These are phyloP conservation scores for Drosophila subobscura DNA, from an alignment of 1,140 invertebrate genomes.

Conservation along the genomic window DNA sequence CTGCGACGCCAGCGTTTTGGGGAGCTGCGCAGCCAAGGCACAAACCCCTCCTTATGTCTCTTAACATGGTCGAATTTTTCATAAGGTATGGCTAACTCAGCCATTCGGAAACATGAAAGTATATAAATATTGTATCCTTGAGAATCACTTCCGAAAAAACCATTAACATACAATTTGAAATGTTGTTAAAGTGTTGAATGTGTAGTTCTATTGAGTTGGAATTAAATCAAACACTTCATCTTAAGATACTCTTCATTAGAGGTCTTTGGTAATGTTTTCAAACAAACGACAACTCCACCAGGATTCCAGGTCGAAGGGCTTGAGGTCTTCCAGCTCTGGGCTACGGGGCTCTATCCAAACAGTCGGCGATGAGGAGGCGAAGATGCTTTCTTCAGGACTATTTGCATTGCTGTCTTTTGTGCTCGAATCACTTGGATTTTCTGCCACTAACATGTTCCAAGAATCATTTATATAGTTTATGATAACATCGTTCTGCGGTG, in stretches of 20 bases:
- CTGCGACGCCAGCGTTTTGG: conserved; percentile 6
- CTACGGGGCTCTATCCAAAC: conserved; percentile 90
- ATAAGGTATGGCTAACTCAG: no score
- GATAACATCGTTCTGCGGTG: conserved; percentile 84
- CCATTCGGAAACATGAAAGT: no score
- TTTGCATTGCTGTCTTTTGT: conserved; percentile 47
- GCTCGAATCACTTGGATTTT: conserved; percentile 77
- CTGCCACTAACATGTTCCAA: conserved; percentile 80
- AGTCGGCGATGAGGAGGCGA: conserved; percentile 82
- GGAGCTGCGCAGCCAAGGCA: no score
- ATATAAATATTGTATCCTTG: no score
- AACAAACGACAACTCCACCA: conserved; percentile 94
- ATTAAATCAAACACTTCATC: no score
- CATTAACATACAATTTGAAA: no score
- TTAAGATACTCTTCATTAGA: conserved; percentile 76
- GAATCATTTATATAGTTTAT: conserved; percentile 84
- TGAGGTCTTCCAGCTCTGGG: conserved; percentile 89
- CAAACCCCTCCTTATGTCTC: no score
- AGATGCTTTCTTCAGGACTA: conserved; percentile 61
- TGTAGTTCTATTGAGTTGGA: no score
- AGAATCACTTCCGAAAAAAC: no score
- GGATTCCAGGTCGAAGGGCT: conserved; percentile 93
- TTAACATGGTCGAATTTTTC: no score
- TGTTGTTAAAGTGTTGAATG: no score
- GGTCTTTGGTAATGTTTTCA: conserved; percentile 91